Percentiles rank a stretch among this genome's conserved stretches.
phyloP scores from a whole-genome alignment of 2,797 vertebrate genomes.

The Vultur gryphus region DNA sequence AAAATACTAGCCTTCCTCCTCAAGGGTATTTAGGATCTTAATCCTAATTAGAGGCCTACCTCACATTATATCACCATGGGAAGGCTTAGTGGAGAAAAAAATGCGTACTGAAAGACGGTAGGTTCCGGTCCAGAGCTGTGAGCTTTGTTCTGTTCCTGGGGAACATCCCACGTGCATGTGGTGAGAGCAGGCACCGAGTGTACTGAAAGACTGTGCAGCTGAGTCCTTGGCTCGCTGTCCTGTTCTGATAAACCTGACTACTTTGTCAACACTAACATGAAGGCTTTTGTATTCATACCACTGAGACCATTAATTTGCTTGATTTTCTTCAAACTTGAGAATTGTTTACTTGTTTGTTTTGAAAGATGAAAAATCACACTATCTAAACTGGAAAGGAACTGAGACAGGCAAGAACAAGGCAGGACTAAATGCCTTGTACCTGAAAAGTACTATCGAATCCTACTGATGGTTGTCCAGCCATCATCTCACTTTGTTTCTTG shows the following conservation, averaged over 20 bases:
- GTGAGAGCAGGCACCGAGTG: neutral
- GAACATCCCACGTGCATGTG: rapidly evolving
- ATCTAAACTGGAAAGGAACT: neutral
- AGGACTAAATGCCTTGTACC: neutral
- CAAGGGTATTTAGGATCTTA: neutral
- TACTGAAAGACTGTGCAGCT: neutral
- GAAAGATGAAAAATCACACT: neutral
- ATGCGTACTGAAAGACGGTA: neutral
- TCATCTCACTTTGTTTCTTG: neutral
- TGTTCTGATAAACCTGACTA: neutral
- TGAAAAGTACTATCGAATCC: neutral
- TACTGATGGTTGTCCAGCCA: neutral
- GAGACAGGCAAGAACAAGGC: too few relatives aligned
- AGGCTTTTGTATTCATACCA: neutral
- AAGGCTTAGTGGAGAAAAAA: neutral
- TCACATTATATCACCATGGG: neutral
- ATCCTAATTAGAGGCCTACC: neutral
- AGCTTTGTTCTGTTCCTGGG: neutral
- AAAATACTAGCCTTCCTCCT: neutral
- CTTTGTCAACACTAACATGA: neutral
- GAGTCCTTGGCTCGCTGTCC: neutral
- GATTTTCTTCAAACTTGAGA: neutral
- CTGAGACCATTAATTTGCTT: neutral
- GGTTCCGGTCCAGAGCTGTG: neutral
- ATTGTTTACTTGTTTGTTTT: neutral